phyloP scores from a whole-genome alignment of 2,113 vertebrate genomes.

The Chionomys nivalis region DNA sequence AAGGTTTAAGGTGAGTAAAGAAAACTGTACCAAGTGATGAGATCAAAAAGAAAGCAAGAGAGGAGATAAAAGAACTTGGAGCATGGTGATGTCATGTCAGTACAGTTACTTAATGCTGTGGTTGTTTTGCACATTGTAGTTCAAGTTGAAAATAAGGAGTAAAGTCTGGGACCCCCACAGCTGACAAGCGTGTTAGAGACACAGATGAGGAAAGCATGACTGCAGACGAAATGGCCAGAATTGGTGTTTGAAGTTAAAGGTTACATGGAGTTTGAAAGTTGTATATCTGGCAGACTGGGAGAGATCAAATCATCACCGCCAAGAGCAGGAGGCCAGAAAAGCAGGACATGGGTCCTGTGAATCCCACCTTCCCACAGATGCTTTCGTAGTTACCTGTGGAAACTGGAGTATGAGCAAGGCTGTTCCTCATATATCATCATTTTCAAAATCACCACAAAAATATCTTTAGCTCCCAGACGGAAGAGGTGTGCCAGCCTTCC shows the following conservation, averaged over 20 bases:
- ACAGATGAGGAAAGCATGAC: background rate
- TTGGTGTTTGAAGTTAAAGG: background rate
- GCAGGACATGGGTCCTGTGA: background rate
- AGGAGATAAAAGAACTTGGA: background rate
- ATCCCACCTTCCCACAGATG: too few relatives aligned
- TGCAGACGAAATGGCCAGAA: background rate
- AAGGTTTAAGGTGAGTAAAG: background rate
- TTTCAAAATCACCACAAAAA: background rate
- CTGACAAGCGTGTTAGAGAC: too few relatives aligned
- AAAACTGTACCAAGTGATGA: background rate
- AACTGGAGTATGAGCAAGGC: fast-evolving
- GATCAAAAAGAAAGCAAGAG: background rate
- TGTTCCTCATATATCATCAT: background rate
- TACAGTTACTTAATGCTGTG: background rate
- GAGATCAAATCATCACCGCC: background rate
- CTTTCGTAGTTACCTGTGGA: fast-evolving
- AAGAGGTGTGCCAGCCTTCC: background rate
- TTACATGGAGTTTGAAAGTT: background rate
- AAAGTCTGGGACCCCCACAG: too few relatives aligned
- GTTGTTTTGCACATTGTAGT: background rate
- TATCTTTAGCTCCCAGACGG: background rate
- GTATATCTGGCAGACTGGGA: background rate
- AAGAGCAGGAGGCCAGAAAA: background rate
- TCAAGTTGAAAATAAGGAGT: background rate
- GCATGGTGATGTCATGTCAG: too few relatives aligned